Evolutionary conservation across 1,140 invertebrate genomes (phyloP).

Genomic region (Drosophila chauvacae): DNA sequence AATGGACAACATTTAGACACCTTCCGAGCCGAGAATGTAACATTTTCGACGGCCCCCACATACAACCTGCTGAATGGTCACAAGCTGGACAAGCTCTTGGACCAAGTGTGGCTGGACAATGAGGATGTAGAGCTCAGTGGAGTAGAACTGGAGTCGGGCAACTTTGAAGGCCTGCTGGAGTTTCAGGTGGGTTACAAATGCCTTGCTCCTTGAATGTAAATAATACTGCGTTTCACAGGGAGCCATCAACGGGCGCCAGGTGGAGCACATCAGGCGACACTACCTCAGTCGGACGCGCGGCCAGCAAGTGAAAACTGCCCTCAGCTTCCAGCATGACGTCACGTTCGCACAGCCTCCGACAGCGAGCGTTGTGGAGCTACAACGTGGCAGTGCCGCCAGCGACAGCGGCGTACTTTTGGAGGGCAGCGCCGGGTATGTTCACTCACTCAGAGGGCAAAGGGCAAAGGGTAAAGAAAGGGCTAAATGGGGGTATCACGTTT

Average conservation of each 20-base stretch:
- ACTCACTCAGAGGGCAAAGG: constrained; percentile 4
- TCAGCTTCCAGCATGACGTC: constrained; percentile 68
- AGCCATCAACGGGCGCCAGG: constrained; percentile 57
- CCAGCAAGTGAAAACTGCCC: constrained; percentile 49
- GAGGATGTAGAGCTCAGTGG: constrained; percentile 58
- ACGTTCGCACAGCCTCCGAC: constrained; percentile 59
- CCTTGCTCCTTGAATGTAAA: not conserved
- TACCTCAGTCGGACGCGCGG: constrained; percentile 74
- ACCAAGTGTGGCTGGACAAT: constrained; percentile 75
- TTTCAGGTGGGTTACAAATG: constrained; percentile 55
- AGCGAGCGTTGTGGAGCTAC: constrained; percentile 51
- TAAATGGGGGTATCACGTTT: constrained; percentile 57
- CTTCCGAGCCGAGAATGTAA: constrained; percentile 60
- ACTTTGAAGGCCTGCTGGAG: constrained; percentile 68
- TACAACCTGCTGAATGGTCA: constrained; percentile 63
- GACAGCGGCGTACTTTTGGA: constrained; percentile 63
- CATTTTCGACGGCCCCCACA: constrained; percentile 31
- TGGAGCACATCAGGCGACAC: constrained; percentile 59
- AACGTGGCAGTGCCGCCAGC: constrained; percentile 38
- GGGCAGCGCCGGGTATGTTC: constrained; percentile 59
- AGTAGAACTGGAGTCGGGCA: constrained; percentile 37
- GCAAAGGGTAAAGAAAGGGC: constrained; percentile 25
- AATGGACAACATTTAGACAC: constrained; percentile 9
- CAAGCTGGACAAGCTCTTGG: constrained; percentile 50
- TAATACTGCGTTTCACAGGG: constrained; percentile 48